Conservation (phyloP, 2,113 vertebrate genomes). For the Parus major region DNA sequence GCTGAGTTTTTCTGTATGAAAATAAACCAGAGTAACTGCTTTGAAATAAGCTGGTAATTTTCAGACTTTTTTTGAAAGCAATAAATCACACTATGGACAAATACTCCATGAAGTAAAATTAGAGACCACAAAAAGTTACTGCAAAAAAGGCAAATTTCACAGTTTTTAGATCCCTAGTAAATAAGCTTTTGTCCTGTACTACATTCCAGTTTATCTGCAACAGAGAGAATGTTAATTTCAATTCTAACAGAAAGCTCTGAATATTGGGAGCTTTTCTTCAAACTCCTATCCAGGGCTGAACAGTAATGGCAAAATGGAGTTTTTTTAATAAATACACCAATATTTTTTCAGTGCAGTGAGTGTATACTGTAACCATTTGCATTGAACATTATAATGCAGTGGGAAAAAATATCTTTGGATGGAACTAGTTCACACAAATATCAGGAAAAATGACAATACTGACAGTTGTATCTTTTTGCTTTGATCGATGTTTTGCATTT, state of each 20-base stretch:
- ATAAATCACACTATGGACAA: not conserved
- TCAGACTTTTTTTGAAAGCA: not conserved
- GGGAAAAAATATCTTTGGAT: not conserved
- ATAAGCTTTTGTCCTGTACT: not conserved
- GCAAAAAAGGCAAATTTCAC: not conserved
- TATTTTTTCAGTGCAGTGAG: not conserved
- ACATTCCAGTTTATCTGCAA: not conserved
- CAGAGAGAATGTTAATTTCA: not conserved
- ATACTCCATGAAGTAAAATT: not conserved
- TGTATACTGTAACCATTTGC: not conserved
- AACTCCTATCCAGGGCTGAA: not conserved
- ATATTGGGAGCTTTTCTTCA: not conserved
- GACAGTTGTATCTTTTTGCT: not conserved
- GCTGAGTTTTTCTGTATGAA: not conserved
- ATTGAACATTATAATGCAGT: not conserved
- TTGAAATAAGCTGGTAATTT: not conserved
- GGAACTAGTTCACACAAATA: not conserved
- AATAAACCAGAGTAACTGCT: not conserved
- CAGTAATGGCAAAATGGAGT: rapidly evolving
- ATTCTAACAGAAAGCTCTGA: not conserved
- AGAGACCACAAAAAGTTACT: not conserved
- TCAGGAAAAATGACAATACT: not conserved
- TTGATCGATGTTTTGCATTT: not conserved
- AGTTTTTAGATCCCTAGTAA: not conserved
- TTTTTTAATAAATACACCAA: not conserved